Percentiles rank a stretch among this genome's conserved stretches.
Conservation (phyloP, 2,113 vertebrate species). For the Leuciscus idus region DNA sequence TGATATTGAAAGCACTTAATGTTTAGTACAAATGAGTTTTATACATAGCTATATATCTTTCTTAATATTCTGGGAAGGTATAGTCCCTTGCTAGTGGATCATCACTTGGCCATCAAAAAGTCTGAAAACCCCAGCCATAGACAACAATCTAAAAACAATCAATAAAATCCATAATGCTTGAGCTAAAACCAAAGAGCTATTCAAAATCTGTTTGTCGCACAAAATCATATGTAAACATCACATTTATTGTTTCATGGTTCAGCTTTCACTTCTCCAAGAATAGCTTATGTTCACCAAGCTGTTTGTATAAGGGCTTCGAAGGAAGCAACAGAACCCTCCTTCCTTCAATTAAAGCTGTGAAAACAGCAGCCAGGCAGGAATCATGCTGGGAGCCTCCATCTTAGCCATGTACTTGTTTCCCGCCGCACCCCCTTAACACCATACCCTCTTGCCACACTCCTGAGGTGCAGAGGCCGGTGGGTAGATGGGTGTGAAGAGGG, state of each 20-base stretch:
- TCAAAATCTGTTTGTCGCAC: background rate
- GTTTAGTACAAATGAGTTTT: background rate
- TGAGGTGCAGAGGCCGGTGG: conserved; percentile 16
- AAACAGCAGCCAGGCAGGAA: conserved; percentile 45
- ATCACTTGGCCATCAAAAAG: background rate
- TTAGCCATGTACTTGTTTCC: conserved; percentile 34
- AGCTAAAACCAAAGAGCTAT: background rate
- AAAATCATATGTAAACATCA: conserved; percentile 14
- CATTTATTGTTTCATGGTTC: conserved; percentile 22
- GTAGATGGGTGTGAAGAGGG: conserved; percentile 31
- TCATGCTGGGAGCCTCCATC: conserved; percentile 46
- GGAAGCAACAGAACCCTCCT: conserved; percentile 32
- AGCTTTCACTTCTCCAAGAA: conserved; percentile 18
- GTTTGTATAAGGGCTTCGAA: conserved; percentile 25
- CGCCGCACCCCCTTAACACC: background rate
- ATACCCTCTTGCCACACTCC: conserved; percentile 47
- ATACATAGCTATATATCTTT: no score
- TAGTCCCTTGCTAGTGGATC: background rate
- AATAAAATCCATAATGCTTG: background rate
- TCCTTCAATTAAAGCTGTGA: conserved; percentile 54
- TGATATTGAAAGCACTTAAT: background rate
- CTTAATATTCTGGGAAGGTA: no score
- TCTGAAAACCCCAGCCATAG: background rate
- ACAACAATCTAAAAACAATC: background rate
- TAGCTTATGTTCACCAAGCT: conserved; percentile 11